These are phyloP conservation scores for Dicrurus megarhynchus DNA, from an alignment of 2,113 vertebrate genomes.

Conservation along the genomic window DNA sequence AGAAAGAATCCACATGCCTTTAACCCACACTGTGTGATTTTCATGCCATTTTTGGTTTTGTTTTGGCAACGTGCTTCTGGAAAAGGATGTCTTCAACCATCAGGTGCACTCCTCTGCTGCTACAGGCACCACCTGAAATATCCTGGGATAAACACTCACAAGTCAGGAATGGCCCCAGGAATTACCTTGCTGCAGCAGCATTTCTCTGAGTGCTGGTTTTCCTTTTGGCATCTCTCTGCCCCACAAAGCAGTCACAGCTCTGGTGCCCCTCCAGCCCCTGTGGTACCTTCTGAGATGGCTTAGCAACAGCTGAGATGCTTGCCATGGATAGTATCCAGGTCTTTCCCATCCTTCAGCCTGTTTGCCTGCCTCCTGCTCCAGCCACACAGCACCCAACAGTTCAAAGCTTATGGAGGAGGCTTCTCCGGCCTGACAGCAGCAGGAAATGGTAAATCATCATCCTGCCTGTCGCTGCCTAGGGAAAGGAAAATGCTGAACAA, in stretches of 20 bases:
- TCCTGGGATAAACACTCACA: neutral
- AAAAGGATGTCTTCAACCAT: neutral
- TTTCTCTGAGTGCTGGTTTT: neutral
- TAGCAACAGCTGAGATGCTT: neutral
- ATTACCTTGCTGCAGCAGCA: neutral
- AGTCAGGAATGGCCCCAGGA: neutral
- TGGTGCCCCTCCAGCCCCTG: neutral
- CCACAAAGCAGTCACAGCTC: accelerated
- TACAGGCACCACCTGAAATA: neutral
- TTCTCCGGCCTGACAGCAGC: neutral
- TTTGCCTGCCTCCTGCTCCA: neutral
- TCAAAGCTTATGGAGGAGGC: neutral
- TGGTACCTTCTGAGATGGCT: neutral
- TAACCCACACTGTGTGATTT: neutral
- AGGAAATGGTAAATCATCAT: slow-evolving; percentile 26
- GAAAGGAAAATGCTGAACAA: neutral
- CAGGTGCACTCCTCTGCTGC: neutral
- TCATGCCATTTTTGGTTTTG: neutral
- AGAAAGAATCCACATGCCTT: neutral
- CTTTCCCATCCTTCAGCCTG: neutral
- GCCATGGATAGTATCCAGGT: neutral
- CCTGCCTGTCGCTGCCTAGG: neutral
- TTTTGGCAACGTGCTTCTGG: neutral
- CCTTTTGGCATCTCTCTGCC: neutral
- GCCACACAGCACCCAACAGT: neutral